Evolutionary conservation across 2,797 vertebrate genomes (phyloP).

Genomic region (Sebastes itinus): DNA sequence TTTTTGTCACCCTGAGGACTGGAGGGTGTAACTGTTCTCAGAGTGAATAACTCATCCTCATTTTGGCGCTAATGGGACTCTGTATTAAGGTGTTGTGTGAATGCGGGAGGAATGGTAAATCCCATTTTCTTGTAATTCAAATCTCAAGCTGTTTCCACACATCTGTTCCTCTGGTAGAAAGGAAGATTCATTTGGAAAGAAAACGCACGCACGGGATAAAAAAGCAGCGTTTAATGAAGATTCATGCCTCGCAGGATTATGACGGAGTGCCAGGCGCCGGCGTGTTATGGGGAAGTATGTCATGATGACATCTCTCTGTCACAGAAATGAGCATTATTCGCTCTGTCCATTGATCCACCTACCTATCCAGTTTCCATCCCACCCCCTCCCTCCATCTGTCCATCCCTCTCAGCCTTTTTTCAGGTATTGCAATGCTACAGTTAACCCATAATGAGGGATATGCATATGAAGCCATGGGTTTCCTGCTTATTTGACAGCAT

Average conservation of each 20-base stretch:
- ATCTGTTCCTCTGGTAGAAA: constrained; percentile 59
- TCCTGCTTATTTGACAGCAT: constrained; percentile 54
- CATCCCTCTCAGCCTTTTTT: constrained; percentile 22
- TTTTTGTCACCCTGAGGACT: constrained; percentile 70
- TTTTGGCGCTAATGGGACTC: constrained; percentile 70
- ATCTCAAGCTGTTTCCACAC: constrained; percentile 71
- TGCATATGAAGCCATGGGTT: constrained; percentile 40
- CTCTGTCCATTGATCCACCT: constrained; percentile 32
- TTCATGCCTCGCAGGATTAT: constrained; percentile 46
- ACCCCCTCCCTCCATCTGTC: constrained; percentile 26
- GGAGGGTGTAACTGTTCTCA: constrained; percentile 61
- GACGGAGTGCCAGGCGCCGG: constrained; percentile 16
- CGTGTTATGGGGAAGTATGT: constrained; percentile 44
- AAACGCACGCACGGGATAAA: constrained; percentile 13
- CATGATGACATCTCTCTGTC: constrained; percentile 56
- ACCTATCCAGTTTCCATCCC: not conserved
- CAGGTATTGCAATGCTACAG: constrained; percentile 27
- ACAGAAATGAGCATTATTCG: constrained; percentile 32
- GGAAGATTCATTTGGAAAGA: constrained; percentile 20
- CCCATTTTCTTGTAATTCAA: constrained; percentile 67
- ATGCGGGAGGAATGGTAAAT: constrained; percentile 60
- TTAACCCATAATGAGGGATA: constrained; percentile 50
- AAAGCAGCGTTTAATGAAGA: constrained; percentile 59
- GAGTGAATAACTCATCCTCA: constrained; percentile 72
- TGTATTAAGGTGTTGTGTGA: constrained; percentile 69